phyloP scores from a whole-genome alignment of 2,888 invertebrate species.

The Gonocerus acuteangulatus region DNA sequence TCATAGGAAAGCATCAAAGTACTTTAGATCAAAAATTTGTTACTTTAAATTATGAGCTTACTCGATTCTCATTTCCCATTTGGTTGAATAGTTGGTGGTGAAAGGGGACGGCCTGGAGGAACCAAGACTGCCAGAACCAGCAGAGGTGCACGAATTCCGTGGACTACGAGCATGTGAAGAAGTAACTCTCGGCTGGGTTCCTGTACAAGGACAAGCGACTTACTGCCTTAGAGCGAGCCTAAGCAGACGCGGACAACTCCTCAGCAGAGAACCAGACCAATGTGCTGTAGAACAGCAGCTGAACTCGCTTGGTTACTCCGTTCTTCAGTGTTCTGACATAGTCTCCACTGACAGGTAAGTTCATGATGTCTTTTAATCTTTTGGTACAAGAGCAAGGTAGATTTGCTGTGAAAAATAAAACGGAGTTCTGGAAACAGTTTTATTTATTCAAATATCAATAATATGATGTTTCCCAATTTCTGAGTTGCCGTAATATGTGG shows the following conservation, averaged over 20 bases:
- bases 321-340: slow-evolving; percentile 41
- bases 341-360: slow-evolving; percentile 5
- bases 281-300: slow-evolving; percentile 46
- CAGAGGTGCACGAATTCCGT: slow-evolving; percentile 48
- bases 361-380: too few species aligned
- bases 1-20: too few species aligned
- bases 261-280: slow-evolving; percentile 44
- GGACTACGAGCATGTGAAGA: slow-evolving; percentile 48
- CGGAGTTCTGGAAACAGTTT: too few species aligned
- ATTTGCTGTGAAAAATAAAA: too few species aligned
- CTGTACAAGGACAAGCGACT: slow-evolving; percentile 43
- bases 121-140: slow-evolving; percentile 50
- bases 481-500: too few species aligned
- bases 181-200: slow-evolving; percentile 53
- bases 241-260: slow-evolving; percentile 11
- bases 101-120: slow-evolving; percentile 48
- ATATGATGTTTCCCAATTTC: too few species aligned
- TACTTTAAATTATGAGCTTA: too few species aligned
- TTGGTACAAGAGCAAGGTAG: too few species aligned
- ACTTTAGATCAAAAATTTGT: too few species aligned
- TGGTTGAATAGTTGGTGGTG: slow-evolving; percentile 46
- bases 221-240: slow-evolving; percentile 46
- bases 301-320: slow-evolving; percentile 43
- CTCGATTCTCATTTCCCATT: too few species aligned
- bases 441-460: too few species aligned